A percentile compares a stretch with the other conserved stretches of the same genome.
These are phyloP conservation scores for Drosophila setosimentum DNA, from an alignment of 2,888 invertebrate genomes.

Conservation along the genomic window DNA sequence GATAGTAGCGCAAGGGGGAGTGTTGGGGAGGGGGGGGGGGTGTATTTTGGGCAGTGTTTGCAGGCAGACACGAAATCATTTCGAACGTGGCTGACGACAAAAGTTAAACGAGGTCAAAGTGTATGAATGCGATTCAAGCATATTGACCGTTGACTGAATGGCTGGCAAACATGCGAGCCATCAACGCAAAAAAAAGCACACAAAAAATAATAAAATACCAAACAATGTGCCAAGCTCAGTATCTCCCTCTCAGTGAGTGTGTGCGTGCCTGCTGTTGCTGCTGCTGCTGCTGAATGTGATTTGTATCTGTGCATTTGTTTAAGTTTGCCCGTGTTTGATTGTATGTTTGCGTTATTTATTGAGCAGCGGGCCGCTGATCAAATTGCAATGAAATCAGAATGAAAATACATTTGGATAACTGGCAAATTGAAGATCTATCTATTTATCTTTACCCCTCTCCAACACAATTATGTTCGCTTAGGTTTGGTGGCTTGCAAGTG, in stretches of 20 bases:
- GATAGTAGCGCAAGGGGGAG: too few relatives aligned
- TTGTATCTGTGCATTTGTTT: conserved; percentile 42
- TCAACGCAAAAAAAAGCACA: conserved; percentile 19
- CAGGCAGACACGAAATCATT: conserved; percentile 63
- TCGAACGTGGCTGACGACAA: conserved; percentile 64
- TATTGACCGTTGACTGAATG: conserved; percentile 73
- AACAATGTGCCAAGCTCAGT: conserved; percentile 34
- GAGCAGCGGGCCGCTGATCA: conserved; percentile 46
- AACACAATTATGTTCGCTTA: conserved; percentile 24
- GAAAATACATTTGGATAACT: conserved; percentile 42
- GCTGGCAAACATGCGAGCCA: conserved; percentile 64
- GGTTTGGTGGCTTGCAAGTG: conserved; percentile 11
- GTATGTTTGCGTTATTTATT: conserved; percentile 56
- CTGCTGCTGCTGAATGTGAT: conserved; percentile 16
- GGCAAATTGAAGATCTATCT: conserved; percentile 44
- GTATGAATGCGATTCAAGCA: conserved; percentile 66
- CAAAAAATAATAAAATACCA: conserved; percentile 13
- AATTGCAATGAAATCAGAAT: conserved; percentile 52
- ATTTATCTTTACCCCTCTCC: conserved; percentile 23
- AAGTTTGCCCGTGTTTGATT: conserved; percentile 41
- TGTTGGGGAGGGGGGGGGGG: too few relatives aligned
- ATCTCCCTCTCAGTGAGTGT: conserved; percentile 4
- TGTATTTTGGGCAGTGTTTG: conserved; percentile 1
- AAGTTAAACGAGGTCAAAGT: conserved; percentile 76
- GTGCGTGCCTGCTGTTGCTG: not conserved